Evolutionary conservation across 53 echinoderm and acorn worm species (phyloP), one percentile per base, ranked within the genome.

Genomic region (Holothuria scabra): DNA sequence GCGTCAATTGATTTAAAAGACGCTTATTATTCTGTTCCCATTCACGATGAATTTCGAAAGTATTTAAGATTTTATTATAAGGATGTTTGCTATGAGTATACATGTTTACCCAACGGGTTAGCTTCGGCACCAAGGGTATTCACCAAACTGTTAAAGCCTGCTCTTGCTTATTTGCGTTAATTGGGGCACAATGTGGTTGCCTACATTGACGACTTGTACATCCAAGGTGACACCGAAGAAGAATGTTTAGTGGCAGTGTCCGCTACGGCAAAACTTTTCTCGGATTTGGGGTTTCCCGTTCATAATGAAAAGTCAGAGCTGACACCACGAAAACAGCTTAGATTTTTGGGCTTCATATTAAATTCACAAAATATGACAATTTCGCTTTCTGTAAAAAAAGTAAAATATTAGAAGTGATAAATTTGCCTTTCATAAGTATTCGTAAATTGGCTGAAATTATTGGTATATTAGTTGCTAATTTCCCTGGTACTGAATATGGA

Each of bases 1-100:
- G n/a, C n/a, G n/a, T n/a, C n/a, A n/a, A n/a, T n/a, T n/a, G n/a
- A n/a, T n/a, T n/a, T n/a, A n/a, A n/a, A n/a, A n/a, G n/a, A n/a
- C n/a, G n/a, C n/a, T n/a, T n/a, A n/a, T n/a, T n/a, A n/a, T n/a
- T n/a, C n/a, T n/a, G n/a, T n/a, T n/a, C n/a, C n/a, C n/a, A n/a
- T n/a, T n/a, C n/a, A n/a, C n/a, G n/a, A n/a, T n/a, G n/a, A n/a
- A n/a, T n/a, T n/a, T n/a, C n/a, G n/a, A n/a, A n/a, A n/a, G n/a
- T n/a, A n/a, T n/a, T n/a, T n/a, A n/a, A n/a, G n/a, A n/a, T n/a
- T n/a, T n/a, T n/a, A n/a, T n/a, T n/a, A n/a, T n/a, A n/a, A n/a
- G n/a, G n/a, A 35, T 29, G 75, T 67, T 32, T 92, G 89, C 61
- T 87, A 63, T 48, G 66, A 88, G n/a, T 91, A 58, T 63, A 88